Percentiles rank a stretch among this genome's conserved stretches.
Conservation (phyloP, 1,140 invertebrate genomes). For the Bombus balteatus region DNA sequence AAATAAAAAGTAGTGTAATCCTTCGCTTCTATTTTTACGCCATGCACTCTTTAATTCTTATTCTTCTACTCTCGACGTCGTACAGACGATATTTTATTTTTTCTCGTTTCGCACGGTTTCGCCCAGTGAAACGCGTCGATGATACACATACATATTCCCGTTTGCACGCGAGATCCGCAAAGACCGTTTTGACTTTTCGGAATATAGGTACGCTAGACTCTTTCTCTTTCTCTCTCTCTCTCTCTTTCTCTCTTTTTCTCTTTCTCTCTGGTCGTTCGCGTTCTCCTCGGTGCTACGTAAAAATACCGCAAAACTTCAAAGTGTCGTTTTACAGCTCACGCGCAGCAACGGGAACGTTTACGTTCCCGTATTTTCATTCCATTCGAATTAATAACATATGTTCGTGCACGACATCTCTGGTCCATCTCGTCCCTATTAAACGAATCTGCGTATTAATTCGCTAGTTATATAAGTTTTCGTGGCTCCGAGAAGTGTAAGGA, state of each 20-base stretch:
- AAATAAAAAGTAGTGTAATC: slow-evolving; percentile 56
- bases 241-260: background rate
- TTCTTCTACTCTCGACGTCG: slow-evolving; percentile 12
- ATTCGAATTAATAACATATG: slow-evolving; percentile 36
- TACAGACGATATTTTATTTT: slow-evolving; percentile 2
- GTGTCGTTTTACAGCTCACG: slow-evolving; percentile 16
- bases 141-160: background rate
- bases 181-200: background rate
- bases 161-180: slow-evolving; percentile 6
- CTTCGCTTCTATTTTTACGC: slow-evolving; percentile 48
- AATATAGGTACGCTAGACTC: background rate
- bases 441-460: slow-evolving; percentile 31
- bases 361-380: slow-evolving; percentile 33
- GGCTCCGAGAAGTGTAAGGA: background rate
- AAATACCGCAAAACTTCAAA: slow-evolving; percentile 37
- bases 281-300: slow-evolving; percentile 10
- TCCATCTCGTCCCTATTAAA: background rate
- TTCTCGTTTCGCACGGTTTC: background rate
- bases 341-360: background rate
- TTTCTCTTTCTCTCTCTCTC: background rate
- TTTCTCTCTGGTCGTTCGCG: background rate
- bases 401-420: slow-evolving; percentile 1
- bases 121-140: background rate
- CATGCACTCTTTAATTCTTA: slow-evolving; percentile 46
- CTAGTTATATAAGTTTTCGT: slow-evolving; percentile 34